Base-by-base conservation (phyloP, 2,797 vertebrate genomes). In the Intellagama lesueurii region DNA sequence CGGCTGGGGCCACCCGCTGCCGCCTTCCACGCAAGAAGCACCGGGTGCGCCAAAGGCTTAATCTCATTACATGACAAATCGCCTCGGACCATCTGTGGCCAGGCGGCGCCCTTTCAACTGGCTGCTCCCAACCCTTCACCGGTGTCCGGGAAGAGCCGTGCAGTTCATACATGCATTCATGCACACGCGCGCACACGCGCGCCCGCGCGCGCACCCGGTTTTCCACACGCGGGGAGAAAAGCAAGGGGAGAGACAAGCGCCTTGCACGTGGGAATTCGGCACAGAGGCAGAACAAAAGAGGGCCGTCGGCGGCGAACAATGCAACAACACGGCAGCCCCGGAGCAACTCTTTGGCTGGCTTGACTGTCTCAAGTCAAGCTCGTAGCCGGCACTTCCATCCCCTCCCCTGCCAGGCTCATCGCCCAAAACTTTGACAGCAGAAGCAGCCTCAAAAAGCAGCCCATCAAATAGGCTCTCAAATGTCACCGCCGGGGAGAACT, bases 191-290 rank as follows among this genome's bases (percentile, higher is more conserved):
- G 12, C 52, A 56, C 52, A 56, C 52, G 12, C 52, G 7, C 52
- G 1, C 3, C 2, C 40, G 40, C 2, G 40, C 40, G 52, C 69
- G 44, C 30, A 9, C 40, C 79, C 40, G 26, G 44, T 28, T 9
- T 44, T 22, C 47, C 11, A 76, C 44, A 73, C 69, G 78, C 72
- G 79, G 40, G 40, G 88, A 86, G 81, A 30, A 86, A 78, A 32
- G 1, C 87, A 88, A 91, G 86, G 79, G 64, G 35, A 12, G 89
- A 79, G 17, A 0, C 78, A 87, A 90, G 88, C 94, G 94, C 79
- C 73, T 72, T 72, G 91, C 89, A 75, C 16, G 0, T 22, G 87
- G 93, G 91, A 94, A 95, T 94, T 91, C 87, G 91, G 78, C 80
- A 90, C 73, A 70, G 16, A 88, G 60, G 19, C 69, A 66, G 19